Evolutionary conservation across 2,888 invertebrate genomes (phyloP).

Genomic region (Masnerella sp.): DNA sequence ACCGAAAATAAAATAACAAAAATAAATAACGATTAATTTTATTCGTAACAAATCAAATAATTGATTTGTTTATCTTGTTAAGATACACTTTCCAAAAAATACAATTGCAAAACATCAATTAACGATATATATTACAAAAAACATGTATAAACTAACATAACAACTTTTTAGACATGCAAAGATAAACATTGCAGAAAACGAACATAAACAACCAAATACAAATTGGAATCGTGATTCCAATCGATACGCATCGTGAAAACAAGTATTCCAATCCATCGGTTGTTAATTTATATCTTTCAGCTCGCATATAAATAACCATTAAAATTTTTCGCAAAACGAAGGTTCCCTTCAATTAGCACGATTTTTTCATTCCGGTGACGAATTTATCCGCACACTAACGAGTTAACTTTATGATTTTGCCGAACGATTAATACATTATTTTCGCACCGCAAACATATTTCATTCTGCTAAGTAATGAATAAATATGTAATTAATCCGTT

Average conservation of each 20-base stretch:
- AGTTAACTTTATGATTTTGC: slow-evolving; percentile 23
- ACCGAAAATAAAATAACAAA: too few relatives aligned
- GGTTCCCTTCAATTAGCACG: slow-evolving; percentile 34
- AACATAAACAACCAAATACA: slow-evolving; percentile 11
- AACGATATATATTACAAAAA: too few relatives aligned
- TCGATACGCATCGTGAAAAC: slow-evolving; percentile 23
- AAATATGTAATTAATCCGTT: slow-evolving; percentile 42
- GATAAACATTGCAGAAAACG: neutral
- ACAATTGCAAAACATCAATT: too few relatives aligned
- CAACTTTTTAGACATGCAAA: too few relatives aligned
- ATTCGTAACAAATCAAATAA: too few relatives aligned
- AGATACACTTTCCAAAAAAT: too few relatives aligned
- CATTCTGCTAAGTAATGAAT: slow-evolving; percentile 25
- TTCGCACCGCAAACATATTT: slow-evolving; percentile 19
- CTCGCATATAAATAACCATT: slow-evolving; percentile 7
- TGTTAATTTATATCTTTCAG: slow-evolving; percentile 24
- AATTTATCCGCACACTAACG: slow-evolving; percentile 26
- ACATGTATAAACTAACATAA: too few relatives aligned
- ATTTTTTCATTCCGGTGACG: slow-evolving; percentile 13
- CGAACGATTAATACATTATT: slow-evolving; percentile 16
- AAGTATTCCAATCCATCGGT: slow-evolving; percentile 24
- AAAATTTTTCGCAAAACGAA: slow-evolving; percentile 26
- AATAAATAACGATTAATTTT: too few relatives aligned
- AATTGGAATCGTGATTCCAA: slow-evolving; percentile 30
- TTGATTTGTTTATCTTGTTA: too few relatives aligned